Evolutionary conservation across 2,888 invertebrate genomes (phyloP).

Genomic region (Drosophila borealis): DNA sequence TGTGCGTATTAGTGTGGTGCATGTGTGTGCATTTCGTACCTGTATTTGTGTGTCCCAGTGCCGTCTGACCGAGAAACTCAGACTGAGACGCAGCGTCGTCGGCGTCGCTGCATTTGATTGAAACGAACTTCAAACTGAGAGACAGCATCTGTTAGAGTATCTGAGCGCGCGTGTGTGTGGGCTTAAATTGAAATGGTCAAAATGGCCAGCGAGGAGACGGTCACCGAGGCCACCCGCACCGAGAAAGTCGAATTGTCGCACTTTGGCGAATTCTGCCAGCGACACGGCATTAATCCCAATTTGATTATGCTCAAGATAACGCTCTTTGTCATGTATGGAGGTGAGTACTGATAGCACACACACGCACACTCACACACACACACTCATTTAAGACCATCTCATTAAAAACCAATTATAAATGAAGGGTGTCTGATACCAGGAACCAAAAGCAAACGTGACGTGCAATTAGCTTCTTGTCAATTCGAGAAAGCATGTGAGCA

Average conservation of each 20-base stretch:
- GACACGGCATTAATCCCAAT: constrained; percentile 90
- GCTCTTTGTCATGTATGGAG: constrained; percentile 93
- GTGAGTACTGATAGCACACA: constrained; percentile 84
- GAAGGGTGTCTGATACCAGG: neutral
- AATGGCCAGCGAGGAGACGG: constrained; percentile 84
- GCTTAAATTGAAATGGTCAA: constrained; percentile 53
- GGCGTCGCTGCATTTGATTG: constrained; percentile 62
- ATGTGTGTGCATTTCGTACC: constrained; percentile 10
- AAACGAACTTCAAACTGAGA: constrained; percentile 77
- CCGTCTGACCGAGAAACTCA: constrained; percentile 74
- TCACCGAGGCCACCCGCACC: constrained; percentile 61
- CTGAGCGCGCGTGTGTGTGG: constrained; percentile 5
- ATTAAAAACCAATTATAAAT: constrained; percentile 68
- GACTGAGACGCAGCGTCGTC: constrained; percentile 47
- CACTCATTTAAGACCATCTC: constrained; percentile 7
- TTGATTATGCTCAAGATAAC: constrained; percentile 93
- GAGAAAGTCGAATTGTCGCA: constrained; percentile 80
- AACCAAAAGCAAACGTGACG: constrained; percentile 31
- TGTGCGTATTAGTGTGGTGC: constrained; percentile 62
- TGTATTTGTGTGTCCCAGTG: constrained; percentile 52
- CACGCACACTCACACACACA: neutral
- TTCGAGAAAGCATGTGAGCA: constrained; percentile 7
- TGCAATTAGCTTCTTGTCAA: constrained; percentile 37
- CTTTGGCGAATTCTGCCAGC: constrained; percentile 84
- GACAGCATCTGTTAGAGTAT: constrained; percentile 5